These are phyloP conservation scores for Himalopsyche kuldschensis DNA, from an alignment of 2,888 invertebrate species.

Conservation along the genomic window DNA sequence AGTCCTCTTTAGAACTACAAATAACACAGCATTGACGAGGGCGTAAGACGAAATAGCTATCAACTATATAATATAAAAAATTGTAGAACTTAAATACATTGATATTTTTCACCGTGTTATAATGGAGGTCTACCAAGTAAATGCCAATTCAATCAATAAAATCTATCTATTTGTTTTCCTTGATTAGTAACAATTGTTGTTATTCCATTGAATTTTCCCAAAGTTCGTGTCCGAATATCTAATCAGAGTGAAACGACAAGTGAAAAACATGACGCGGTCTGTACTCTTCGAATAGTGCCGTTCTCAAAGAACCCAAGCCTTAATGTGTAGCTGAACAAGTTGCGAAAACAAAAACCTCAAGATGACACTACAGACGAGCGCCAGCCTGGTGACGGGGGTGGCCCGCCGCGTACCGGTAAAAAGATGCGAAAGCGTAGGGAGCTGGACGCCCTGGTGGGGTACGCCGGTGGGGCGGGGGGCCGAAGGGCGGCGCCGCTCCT, in stretches of 20 bases:
- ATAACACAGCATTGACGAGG: too few species aligned
- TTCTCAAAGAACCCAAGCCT: background rate
- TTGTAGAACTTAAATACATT: too few species aligned
- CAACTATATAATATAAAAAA: too few species aligned
- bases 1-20: too few species aligned
- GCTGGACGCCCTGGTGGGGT: slow-evolving; percentile 69
- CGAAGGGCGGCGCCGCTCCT: slow-evolving; percentile 60
- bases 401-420: slow-evolving; percentile 64
- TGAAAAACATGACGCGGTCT: background rate
- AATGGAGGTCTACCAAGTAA: too few species aligned
- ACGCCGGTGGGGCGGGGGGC: slow-evolving; percentile 43
- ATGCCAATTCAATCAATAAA: too few species aligned
- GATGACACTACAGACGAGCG: background rate
- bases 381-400: slow-evolving; percentile 53
- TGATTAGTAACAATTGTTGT: too few species aligned
- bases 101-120: too few species aligned
- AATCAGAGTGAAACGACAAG: background rate
- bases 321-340: background rate
- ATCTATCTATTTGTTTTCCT: too few species aligned
- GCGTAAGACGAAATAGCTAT: too few species aligned
- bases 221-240: too few species aligned
- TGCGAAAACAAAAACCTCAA: background rate
- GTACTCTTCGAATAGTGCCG: background rate
- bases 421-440: slow-evolving; percentile 79
- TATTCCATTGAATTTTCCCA: too few species aligned